Evolutionary conservation across 2,888 invertebrate genomes (phyloP).

Genomic region (Lithosia quadra): DNA sequence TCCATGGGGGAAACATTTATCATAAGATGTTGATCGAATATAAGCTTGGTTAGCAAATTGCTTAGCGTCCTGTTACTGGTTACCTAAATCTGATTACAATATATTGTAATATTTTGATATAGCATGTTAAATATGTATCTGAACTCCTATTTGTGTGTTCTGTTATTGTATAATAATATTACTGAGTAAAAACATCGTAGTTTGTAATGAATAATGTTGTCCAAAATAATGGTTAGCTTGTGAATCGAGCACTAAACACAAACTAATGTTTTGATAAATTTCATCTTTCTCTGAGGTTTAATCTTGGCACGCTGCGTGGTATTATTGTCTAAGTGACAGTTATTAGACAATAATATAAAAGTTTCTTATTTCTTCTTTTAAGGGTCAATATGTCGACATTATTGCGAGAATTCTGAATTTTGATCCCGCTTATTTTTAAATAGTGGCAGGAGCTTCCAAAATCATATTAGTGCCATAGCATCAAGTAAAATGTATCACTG

Average conservation of each 20-base stretch:
- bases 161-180: neutral
- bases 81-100: conserved; percentile 68
- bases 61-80: conserved; percentile 52
- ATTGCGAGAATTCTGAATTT: too few species aligned
- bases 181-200: neutral
- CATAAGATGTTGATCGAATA: conserved; percentile 72
- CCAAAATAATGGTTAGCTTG: neutral
- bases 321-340: too few species aligned
- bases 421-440: too few species aligned
- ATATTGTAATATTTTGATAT: conserved; percentile 47
- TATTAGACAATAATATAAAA: too few species aligned
- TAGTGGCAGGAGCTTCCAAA: too few species aligned
- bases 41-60: conserved; percentile 71
- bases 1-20: conserved; percentile 73
- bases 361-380: neutral
- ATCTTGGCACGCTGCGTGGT: too few species aligned
- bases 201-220: neutral
- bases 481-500: too few species aligned
- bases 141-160: neutral
- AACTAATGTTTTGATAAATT: neutral
- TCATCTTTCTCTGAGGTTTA: neutral
- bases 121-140: conserved; percentile 44
- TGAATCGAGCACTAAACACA: neutral
- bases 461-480: too few species aligned
- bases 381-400: neutral